Evolutionary conservation across 2,888 invertebrate species (phyloP).

Genomic region (Callimorpha dominula): DNA sequence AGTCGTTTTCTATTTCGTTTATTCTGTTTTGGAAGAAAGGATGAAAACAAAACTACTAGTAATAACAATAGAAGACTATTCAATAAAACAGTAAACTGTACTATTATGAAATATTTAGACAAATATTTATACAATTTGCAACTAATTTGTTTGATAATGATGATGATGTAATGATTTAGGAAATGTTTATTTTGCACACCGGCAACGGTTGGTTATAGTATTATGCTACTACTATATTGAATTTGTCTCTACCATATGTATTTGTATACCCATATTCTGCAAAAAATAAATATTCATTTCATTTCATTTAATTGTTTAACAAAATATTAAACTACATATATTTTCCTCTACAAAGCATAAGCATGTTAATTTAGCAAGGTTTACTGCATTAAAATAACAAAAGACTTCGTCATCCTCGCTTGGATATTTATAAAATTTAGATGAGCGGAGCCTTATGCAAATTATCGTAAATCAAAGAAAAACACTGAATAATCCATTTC

Average conservation of each 20-base stretch:
- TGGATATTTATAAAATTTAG: conserved; percentile 50
- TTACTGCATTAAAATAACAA: conserved; percentile 27
- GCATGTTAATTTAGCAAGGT: conserved; percentile 41
- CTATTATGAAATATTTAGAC: background rate
- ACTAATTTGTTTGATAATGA: too few species aligned
- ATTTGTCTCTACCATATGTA: too few species aligned
- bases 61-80: background rate
- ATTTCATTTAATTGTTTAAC: too few species aligned
- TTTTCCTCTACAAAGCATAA: conserved; percentile 23
- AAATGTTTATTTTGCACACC: too few species aligned
- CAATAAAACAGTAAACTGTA: background rate
- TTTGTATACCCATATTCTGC: too few species aligned
- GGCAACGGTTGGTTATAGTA: too few species aligned
- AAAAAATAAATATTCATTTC: too few species aligned
- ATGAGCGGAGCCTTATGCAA: conserved; percentile 35
- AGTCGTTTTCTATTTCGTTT: conserved; percentile 7
- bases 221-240: too few species aligned
- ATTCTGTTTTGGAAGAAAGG: conserved; percentile 5
- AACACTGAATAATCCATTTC: conserved; percentile 47
- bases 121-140: background rate
- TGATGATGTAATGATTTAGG: too few species aligned
- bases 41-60: background rate
- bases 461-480: conserved; percentile 48
- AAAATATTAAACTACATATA: background rate
- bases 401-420: conserved; percentile 30